Percentiles rank a stretch among this genome's conserved stretches.
phyloP scores from a whole-genome alignment of 2,113 vertebrate genomes.

The Ancistrus triradiatus region DNA sequence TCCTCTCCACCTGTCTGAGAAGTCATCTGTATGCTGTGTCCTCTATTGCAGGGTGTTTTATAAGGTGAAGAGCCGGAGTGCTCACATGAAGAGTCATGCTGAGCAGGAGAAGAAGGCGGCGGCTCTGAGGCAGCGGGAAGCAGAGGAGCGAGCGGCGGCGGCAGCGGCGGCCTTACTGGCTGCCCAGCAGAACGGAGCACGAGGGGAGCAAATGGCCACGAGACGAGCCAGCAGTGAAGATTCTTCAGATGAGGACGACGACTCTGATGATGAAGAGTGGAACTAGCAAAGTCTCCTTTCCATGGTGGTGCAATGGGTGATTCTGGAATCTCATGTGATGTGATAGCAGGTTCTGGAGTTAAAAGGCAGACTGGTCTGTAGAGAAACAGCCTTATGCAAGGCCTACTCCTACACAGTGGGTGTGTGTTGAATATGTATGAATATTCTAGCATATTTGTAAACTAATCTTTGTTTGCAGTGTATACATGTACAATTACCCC shows the following conservation, averaged over 20 bases:
- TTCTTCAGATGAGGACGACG: slow-evolving; percentile 71
- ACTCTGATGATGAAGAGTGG: slow-evolving; percentile 68
- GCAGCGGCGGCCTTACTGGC: slow-evolving; percentile 57
- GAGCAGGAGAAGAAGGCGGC: slow-evolving; percentile 98
- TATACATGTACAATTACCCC: too few relatives aligned
- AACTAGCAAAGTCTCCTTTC: slow-evolving; percentile 46
- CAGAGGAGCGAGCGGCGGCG: slow-evolving; percentile 62
- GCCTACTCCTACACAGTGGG: slow-evolving; percentile 44
- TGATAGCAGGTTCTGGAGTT: background rate
- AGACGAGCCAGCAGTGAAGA: slow-evolving; percentile 68
- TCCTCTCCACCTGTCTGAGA: too few relatives aligned
- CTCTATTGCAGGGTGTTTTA: slow-evolving; percentile 78
- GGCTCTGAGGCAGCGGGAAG: slow-evolving; percentile 78
- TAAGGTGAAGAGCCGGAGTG: slow-evolving; percentile 98
- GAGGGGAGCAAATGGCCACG: slow-evolving; percentile 43
- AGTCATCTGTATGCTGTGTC: background rate
- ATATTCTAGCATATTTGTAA: too few relatives aligned
- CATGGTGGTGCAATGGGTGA: background rate
- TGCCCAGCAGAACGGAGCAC: slow-evolving; percentile 63
- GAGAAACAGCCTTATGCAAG: slow-evolving; percentile 55
- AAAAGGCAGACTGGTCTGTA: background rate
- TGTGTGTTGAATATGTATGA: too few relatives aligned
- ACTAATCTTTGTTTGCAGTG: too few relatives aligned
- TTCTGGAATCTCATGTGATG: slow-evolving; percentile 14
- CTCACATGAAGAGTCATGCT: slow-evolving; percentile 97